Evolutionary conservation across 1,140 invertebrate genomes (phyloP).

Genomic region (Bombus pascuorum): DNA sequence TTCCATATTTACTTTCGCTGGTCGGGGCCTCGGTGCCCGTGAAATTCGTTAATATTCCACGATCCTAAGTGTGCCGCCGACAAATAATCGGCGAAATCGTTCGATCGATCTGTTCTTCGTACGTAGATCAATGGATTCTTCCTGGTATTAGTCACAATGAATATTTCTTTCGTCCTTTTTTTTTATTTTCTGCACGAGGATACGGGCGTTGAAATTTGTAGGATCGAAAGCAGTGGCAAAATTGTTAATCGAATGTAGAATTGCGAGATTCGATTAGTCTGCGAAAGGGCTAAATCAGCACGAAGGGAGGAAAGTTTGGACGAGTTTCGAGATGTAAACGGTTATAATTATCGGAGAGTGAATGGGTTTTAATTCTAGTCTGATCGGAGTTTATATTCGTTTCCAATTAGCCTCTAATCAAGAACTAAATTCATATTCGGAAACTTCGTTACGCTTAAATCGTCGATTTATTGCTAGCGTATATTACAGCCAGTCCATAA

Average conservation of each 20-base stretch:
- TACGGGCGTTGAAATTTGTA: too few species aligned
- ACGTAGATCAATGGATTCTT: not conserved
- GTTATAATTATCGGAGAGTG: not conserved
- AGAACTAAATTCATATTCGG: too few species aligned
- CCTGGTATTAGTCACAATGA: too few species aligned
- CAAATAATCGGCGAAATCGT: not conserved
- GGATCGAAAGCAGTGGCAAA: too few species aligned
- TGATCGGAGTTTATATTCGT: not conserved
- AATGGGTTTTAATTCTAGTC: not conserved
- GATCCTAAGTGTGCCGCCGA: not conserved
- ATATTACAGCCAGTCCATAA: not conserved
- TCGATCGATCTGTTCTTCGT: not conserved
- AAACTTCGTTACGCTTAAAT: not conserved
- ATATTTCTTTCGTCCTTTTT: too few species aligned
- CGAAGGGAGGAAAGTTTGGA: not conserved
- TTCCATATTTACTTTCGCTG: conserved; percentile 40
- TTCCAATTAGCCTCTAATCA: not conserved
- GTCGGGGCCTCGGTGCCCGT: not conserved
- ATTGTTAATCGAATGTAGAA: not conserved
- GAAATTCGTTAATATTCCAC: conserved; percentile 31
- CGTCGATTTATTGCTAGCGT: not conserved
- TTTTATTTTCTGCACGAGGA: too few species aligned
- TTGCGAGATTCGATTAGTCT: not conserved
- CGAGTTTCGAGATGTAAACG: not conserved
- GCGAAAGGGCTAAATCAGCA: not conserved